Conservation (phyloP, 1,140 invertebrate species). For the Tetramorium simillimum region DNA sequence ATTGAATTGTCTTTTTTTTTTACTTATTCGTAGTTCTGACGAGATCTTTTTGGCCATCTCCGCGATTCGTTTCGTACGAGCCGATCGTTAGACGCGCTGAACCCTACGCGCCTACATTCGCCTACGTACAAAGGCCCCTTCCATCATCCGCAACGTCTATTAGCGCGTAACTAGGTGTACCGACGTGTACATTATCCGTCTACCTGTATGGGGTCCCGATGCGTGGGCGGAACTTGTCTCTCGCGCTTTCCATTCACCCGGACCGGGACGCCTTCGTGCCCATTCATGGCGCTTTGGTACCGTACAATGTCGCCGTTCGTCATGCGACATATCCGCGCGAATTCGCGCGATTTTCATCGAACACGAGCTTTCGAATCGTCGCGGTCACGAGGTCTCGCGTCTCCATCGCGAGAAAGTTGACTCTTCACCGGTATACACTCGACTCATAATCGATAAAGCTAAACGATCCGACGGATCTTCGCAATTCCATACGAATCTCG, state of each 20-base stretch:
- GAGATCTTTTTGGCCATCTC: neutral
- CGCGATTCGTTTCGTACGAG: neutral
- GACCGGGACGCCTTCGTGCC: conserved; percentile 71
- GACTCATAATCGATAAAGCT: neutral
- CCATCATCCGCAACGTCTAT: conserved; percentile 45
- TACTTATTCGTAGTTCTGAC: neutral
- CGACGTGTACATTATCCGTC: conserved; percentile 59
- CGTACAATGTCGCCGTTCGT: conserved; percentile 56
- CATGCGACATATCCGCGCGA: neutral
- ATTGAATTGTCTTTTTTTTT: neutral
- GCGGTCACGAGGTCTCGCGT: neutral
- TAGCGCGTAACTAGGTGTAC: conserved; percentile 52
- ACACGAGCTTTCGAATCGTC: neutral
- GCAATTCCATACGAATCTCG: neutral
- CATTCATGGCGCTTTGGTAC: conserved; percentile 76
- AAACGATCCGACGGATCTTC: neutral
- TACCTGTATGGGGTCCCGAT: conserved; percentile 45
- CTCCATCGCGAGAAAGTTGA: neutral
- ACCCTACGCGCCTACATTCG: neutral
- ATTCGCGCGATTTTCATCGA: conserved; percentile 14
- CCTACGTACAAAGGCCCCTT: neutral
- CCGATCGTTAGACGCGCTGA: neutral
- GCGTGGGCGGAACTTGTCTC: conserved; percentile 73
- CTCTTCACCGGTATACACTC: neutral
- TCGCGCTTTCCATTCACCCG: conserved; percentile 76